These are phyloP conservation scores for Chloromyia formosa DNA, from an alignment of 2,888 invertebrate species.

Conservation along the genomic window DNA sequence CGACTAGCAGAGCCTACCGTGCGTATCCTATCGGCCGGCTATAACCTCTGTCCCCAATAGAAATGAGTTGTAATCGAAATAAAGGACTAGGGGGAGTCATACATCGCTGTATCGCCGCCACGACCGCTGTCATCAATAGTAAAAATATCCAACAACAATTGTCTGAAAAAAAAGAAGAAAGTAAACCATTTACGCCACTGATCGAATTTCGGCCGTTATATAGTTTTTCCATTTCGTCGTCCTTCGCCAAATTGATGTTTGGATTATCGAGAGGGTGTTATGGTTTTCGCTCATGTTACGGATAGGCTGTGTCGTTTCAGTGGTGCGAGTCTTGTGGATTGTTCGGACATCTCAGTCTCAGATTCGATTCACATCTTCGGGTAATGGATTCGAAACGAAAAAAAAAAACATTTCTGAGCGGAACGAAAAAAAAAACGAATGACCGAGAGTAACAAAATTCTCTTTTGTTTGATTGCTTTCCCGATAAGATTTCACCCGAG, in stretches of 20 bases:
- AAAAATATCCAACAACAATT: slow-evolving; percentile 40
- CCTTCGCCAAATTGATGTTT: slow-evolving; percentile 49
- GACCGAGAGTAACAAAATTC: slow-evolving; percentile 30
- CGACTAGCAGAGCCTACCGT: background rate
- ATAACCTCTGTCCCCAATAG: background rate
- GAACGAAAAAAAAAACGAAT: slow-evolving; percentile 14
- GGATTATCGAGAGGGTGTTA: slow-evolving; percentile 47
- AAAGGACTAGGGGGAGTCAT: slow-evolving; percentile 17
- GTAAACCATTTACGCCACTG: slow-evolving; percentile 50
- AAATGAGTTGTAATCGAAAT: slow-evolving; percentile 45
- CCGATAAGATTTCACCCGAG: slow-evolving; percentile 39
- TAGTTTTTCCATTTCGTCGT: slow-evolving; percentile 45
- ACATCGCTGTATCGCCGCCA: background rate
- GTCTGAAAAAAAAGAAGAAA: slow-evolving; percentile 41
- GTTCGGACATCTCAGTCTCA: slow-evolving; percentile 11
- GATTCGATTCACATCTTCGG: slow-evolving; percentile 35
- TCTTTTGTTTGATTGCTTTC: slow-evolving; percentile 43
- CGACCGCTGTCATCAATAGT: slow-evolving; percentile 16
- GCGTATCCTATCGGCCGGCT: background rate
- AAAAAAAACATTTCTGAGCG: background rate
- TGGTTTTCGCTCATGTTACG: slow-evolving; percentile 44
- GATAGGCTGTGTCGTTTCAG: background rate
- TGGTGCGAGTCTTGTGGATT: slow-evolving; percentile 27
- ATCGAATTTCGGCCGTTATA: slow-evolving; percentile 50
- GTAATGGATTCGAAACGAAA: slow-evolving; percentile 44